Evolutionary conservation across 2,888 invertebrate species (phyloP).

Genomic region (Drosophila mimica): DNA sequence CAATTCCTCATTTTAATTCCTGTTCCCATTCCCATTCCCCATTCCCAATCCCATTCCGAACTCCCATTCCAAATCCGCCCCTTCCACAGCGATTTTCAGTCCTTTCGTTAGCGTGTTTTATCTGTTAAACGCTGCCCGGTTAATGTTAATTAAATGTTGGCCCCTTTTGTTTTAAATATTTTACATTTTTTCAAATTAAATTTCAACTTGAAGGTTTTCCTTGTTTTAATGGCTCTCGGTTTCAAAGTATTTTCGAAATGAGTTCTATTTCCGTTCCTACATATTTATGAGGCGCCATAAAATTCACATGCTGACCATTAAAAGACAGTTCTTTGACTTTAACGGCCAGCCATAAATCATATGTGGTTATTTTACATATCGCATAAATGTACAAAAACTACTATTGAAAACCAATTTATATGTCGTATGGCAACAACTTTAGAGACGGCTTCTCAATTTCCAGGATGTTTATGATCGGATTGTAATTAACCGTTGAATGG

Average conservation of each 20-base stretch:
- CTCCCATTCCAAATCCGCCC: slow-evolving; percentile 3
- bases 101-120: slow-evolving; percentile 29
- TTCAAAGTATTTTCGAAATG: slow-evolving; percentile 49
- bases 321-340: slow-evolving; percentile 43
- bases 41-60: slow-evolving; percentile 1
- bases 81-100: slow-evolving; percentile 20
- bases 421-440: slow-evolving; percentile 31
- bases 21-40: slow-evolving; percentile 21
- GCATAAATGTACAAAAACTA: slow-evolving; percentile 32
- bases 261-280: slow-evolving; percentile 72
- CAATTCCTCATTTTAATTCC: slow-evolving; percentile 48
- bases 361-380: slow-evolving; percentile 38
- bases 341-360: slow-evolving; percentile 56
- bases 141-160: slow-evolving; percentile 57
- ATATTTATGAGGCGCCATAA: slow-evolving; percentile 65
- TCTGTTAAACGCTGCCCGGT: slow-evolving; percentile 9
- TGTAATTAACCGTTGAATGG: slow-evolving; percentile 22
- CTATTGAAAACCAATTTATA: slow-evolving; percentile 54
- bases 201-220: slow-evolving; percentile 29
- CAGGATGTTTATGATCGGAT: slow-evolving; percentile 21
- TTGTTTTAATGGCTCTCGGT: slow-evolving; percentile 18
- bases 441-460: slow-evolving; percentile 15
- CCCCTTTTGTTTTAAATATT: slow-evolving; percentile 4
- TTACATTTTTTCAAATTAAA: slow-evolving; percentile 24
- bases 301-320: slow-evolving; percentile 40